phyloP scores from a whole-genome alignment of 2,797 vertebrate genomes.

The Harpagifer antarcticus region DNA sequence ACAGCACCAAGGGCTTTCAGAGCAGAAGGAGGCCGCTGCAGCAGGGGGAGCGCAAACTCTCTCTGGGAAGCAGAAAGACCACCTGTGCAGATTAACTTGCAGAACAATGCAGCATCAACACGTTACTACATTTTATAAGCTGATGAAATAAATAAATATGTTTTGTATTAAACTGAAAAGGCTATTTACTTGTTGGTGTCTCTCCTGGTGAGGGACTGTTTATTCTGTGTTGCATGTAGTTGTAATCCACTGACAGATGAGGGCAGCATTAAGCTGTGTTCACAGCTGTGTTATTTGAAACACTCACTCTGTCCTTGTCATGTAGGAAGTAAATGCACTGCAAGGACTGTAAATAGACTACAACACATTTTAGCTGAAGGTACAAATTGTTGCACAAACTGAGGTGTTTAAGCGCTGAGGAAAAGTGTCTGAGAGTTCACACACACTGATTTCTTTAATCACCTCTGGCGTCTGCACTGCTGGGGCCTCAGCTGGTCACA shows the following conservation, averaged over 20 bases:
- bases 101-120: neutral
- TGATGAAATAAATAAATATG: slow-evolving; percentile 9
- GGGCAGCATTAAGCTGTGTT: slow-evolving; percentile 71
- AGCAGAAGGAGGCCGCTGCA: slow-evolving; percentile 65
- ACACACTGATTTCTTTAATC: slow-evolving; percentile 11
- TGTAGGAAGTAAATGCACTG: slow-evolving; percentile 23
- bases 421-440: neutral
- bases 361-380: slow-evolving; percentile 21
- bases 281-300: slow-evolving; percentile 11
- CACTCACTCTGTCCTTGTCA: slow-evolving; percentile 17
- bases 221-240: slow-evolving; percentile 47
- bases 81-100: neutral
- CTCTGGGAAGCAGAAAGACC: neutral
- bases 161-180: slow-evolving; percentile 21
- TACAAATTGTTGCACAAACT: slow-evolving; percentile 24
- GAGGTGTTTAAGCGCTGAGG: slow-evolving; percentile 10
- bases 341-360: neutral
- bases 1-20: slow-evolving; percentile 77
- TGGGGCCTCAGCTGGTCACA: slow-evolving; percentile 50
- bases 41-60: slow-evolving; percentile 33
- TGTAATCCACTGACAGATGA: slow-evolving; percentile 54
- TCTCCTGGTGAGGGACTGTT: slow-evolving; percentile 15
- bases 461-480: slow-evolving; percentile 14
- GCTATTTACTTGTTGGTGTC: neutral
- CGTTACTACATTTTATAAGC: neutral